Conservation (phyloP, 2,888 invertebrate genomes). For the Orchestes rusci region DNA sequence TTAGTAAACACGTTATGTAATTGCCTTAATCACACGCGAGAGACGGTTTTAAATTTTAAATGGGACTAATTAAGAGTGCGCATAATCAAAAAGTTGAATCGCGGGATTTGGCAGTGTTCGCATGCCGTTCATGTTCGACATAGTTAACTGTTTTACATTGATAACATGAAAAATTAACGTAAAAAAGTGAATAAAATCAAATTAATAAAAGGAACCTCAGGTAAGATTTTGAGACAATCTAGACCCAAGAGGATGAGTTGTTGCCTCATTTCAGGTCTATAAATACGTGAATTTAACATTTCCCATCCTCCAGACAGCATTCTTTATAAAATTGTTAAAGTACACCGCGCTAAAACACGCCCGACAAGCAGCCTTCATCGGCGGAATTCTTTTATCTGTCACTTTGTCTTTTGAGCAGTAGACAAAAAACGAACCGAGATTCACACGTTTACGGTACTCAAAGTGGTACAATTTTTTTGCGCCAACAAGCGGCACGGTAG, state of each 20-base stretch:
- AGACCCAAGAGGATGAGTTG: too few species aligned
- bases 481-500: constrained; percentile 11
- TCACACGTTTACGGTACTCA: constrained; percentile 23
- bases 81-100: constrained; percentile 22
- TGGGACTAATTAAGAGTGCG: constrained; percentile 21
- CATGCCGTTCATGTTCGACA: too few species aligned
- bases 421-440: constrained; percentile 20
- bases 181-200: too few species aligned
- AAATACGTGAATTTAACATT: too few species aligned
- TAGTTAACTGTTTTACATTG: too few species aligned
- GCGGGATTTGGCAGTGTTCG: constrained; percentile 14
- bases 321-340: constrained; percentile 2
- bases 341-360: constrained; percentile 11
- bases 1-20: constrained; percentile 24
- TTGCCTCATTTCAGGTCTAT: too few species aligned
- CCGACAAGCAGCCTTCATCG: constrained; percentile 6
- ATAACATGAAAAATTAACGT: too few species aligned
- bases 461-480: constrained; percentile 21
- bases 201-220: too few species aligned
- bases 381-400: constrained; percentile 21
- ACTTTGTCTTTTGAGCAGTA: constrained; percentile 17
- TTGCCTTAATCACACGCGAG: constrained; percentile 21
- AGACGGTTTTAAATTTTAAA: constrained; percentile 22
- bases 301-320: too few species aligned
- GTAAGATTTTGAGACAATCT: too few species aligned